Percentiles rank a stretch among this genome's conserved stretches.
Evolutionary conservation across 2,888 invertebrate species (phyloP).

Genomic region (Ernsta delagoae): DNA sequence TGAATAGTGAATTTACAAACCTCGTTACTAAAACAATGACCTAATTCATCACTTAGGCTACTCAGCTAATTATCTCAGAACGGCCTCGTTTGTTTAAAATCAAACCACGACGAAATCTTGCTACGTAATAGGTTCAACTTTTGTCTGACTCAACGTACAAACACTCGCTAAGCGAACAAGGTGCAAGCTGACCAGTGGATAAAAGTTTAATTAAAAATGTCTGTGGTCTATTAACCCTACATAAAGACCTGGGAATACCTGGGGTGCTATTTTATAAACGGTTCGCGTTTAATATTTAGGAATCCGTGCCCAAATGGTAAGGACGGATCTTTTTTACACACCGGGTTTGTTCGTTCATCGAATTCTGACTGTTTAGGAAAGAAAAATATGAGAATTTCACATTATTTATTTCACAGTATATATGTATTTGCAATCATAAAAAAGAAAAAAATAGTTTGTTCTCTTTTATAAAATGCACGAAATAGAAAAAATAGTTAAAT

Average conservation of each 20-base stretch:
- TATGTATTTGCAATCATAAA: too few relatives aligned
- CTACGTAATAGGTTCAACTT: slow-evolving; percentile 2
- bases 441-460: too few relatives aligned
- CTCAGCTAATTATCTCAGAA: too few relatives aligned
- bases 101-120: neutral
- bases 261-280: slow-evolving; percentile 23
- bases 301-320: neutral
- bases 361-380: too few relatives aligned
- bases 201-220: slow-evolving; percentile 37
- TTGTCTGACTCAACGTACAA: slow-evolving; percentile 1
- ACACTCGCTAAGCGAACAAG: slow-evolving; percentile 9
- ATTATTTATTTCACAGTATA: too few relatives aligned
- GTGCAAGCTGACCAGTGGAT: slow-evolving; percentile 24
- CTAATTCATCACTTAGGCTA: too few relatives aligned
- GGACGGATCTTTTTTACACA: neutral
- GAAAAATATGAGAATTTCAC: too few relatives aligned
- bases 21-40: too few relatives aligned
- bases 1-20: too few relatives aligned
- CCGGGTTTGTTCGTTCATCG: neutral
- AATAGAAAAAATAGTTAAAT: too few relatives aligned
- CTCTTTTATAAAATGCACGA: too few relatives aligned
- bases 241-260: slow-evolving; percentile 27
- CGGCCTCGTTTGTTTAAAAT: neutral
- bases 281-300: slow-evolving; percentile 20
- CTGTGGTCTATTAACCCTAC: slow-evolving; percentile 31